Percentiles rank a stretch among this genome's conserved stretches.
Evolutionary conservation across 2,888 invertebrate genomes (phyloP).

Genomic region (Branchipolynoe longqiensis): DNA sequence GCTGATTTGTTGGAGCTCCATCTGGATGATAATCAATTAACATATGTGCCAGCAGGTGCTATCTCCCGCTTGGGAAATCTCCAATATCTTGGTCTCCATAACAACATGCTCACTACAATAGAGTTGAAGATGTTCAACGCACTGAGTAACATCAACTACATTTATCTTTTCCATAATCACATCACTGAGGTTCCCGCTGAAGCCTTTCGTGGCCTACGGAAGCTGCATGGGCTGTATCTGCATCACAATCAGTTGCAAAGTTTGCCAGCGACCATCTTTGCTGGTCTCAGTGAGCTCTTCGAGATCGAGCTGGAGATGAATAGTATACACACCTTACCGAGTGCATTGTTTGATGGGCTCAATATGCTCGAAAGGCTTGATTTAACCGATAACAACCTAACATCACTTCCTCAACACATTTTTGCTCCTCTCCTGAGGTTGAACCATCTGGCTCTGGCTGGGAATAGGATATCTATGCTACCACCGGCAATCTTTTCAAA

Average conservation of each 20-base stretch:
- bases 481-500: neutral
- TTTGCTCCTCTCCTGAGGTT: neutral
- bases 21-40: slow-evolving; percentile 26
- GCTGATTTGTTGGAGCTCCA: slow-evolving; percentile 5
- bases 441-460: slow-evolving; percentile 4
- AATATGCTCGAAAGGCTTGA: slow-evolving; percentile 16
- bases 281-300: neutral
- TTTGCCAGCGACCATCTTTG: neutral
- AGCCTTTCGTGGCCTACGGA: neutral
- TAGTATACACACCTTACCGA: neutral
- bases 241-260: neutral
- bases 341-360: slow-evolving; percentile 4
- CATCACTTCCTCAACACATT: neutral
- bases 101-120: neutral
- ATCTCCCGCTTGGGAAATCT: slow-evolving; percentile 13
- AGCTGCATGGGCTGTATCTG: slow-evolving; percentile 11
- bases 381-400: neutral
- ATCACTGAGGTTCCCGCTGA: neutral
- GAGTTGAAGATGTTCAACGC: neutral
- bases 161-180: slow-evolving; percentile 37
- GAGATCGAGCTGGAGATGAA: slow-evolving; percentile 2
- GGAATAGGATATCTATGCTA: slow-evolving; percentile 20
- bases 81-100: slow-evolving; percentile 43
- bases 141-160: slow-evolving; percentile 32
- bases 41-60: neutral